Percentiles rank a stretch among this genome's conserved stretches.
Evolutionary conservation across 1,140 invertebrate genomes (phyloP).

Genomic region (Grapholita molesta): DNA sequence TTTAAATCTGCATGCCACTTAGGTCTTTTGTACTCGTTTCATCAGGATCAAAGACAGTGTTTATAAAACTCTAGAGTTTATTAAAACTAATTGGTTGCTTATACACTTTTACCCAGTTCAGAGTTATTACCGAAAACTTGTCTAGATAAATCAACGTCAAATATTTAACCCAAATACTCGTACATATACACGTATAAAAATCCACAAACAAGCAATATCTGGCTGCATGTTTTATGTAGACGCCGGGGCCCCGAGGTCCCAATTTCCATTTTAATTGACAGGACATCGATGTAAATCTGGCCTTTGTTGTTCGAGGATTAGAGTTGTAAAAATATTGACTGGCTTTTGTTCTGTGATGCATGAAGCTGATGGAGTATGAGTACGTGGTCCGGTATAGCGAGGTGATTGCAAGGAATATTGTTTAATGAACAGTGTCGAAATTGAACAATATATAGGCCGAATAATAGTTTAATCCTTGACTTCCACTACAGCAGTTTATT

Average conservation of each 20-base stretch:
- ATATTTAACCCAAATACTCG: not conserved
- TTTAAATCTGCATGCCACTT: too few relatives aligned
- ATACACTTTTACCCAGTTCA: too few relatives aligned
- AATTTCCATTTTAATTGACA: constrained; percentile 53
- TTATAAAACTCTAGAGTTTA: too few relatives aligned
- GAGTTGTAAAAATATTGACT: constrained; percentile 28
- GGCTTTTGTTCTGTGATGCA: not conserved
- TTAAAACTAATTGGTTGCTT: too few relatives aligned
- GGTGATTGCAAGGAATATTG: not conserved
- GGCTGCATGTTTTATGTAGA: not conserved
- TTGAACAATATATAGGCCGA: not conserved
- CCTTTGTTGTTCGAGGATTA: not conserved
- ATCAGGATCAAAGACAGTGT: too few relatives aligned
- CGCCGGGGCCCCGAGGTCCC: constrained; percentile 14
- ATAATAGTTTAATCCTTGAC: not conserved
- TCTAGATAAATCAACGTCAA: not conserved
- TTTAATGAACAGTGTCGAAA: not conserved
- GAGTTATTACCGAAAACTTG: not conserved
- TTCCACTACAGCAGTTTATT: too few relatives aligned
- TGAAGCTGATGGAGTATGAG: not conserved
- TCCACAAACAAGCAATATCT: not conserved
- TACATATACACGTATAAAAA: not conserved
- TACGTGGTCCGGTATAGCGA: not conserved
- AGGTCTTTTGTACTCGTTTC: too few relatives aligned
- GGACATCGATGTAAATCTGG: constrained; percentile 17